Evolutionary conservation across 92 coral and sea anemone genomes (phyloP).

Genomic region (Epizoanthus fatuus): DNA sequence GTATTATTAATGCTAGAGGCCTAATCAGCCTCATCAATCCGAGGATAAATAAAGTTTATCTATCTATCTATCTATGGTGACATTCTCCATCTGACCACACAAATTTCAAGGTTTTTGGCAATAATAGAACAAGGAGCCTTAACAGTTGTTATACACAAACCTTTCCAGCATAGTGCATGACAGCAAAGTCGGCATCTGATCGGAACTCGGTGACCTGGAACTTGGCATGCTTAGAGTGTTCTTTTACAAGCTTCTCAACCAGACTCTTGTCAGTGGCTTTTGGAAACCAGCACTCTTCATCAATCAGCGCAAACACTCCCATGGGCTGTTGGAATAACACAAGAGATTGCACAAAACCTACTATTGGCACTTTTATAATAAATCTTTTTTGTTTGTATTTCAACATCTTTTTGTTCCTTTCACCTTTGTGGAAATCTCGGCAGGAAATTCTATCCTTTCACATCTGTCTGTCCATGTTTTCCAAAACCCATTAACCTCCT

Average conservation of each 20-base stretch:
- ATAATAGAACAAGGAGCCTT: not conserved
- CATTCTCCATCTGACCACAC: not conserved
- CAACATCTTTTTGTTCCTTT: too few species aligned
- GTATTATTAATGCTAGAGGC: too few species aligned
- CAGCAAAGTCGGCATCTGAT: constrained; percentile 92
- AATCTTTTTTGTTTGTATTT: too few species aligned
- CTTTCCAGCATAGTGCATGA: constrained; percentile 97
- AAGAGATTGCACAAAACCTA: not conserved
- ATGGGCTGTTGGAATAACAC: constrained; percentile 77
- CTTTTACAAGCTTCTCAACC: constrained; percentile 93
- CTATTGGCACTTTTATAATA: not conserved
- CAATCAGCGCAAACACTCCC: constrained; percentile 95
- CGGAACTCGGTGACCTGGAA: constrained; percentile 98
- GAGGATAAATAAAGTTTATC: too few species aligned
- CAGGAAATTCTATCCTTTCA: too few species aligned
- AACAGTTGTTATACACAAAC: constrained; percentile 35
- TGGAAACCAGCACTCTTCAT: constrained; percentile 99
- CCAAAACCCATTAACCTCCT: too few species aligned
- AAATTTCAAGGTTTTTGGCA: not conserved
- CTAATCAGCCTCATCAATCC: too few species aligned
- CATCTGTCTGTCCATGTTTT: too few species aligned
- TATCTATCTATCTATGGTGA: too few species aligned
- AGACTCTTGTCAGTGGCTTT: constrained; percentile 96
- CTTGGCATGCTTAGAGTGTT: constrained; percentile 84
- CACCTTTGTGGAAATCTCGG: too few species aligned